Base-by-base conservation (phyloP, 1,140 invertebrate species). In the Metopolophium dirhodum region DNA sequence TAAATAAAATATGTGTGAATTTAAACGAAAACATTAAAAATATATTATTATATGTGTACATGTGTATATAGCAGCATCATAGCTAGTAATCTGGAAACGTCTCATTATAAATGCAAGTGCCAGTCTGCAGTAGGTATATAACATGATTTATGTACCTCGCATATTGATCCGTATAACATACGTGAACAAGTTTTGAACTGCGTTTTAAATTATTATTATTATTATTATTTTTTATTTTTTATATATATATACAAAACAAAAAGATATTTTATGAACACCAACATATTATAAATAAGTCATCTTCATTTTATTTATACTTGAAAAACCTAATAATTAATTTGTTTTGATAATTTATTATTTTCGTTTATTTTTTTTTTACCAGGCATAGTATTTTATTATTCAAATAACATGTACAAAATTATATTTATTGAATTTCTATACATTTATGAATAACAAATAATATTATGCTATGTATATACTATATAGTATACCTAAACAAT, bases 101-200 rank as follows among this genome's bases (percentile, higher is more conserved):
- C 37, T 85, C 22, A 85, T 85, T 85, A 85, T 41, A 85, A 85
- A 85, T 45, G 8, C 83, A 45, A 85, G 37, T 85, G 37, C 23
- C 23, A 45, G 22, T 45, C 22, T 26, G 23, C 37, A 85, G 22
- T 26, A 41, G 23, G 83, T 83, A 41, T 86, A 47, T 85, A 41
- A 30, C 47, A 87, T 86, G 85, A 47, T 86, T 86, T 86, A 86
- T 86, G 41, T 87, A 87, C 30, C 26, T 87, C 30, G 45, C 45
- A 87, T 87, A 87, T 87, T 87, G 85, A 87, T 87, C 85, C 30
- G 45, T 20, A 49, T 77, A 77, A n/a, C 14, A n/a, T 47, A 87
- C 85, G 30, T 87, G 9, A 87, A 30, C 45, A 87, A 3, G 45
- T 87, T 87, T n/a, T 87, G 45, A 87, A 87, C 61, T 14, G 30